A percentile compares a stretch with the other conserved stretches of the same genome.
Conservation (phyloP, 2,888 invertebrate species). For the Trichopria drosophilae region DNA sequence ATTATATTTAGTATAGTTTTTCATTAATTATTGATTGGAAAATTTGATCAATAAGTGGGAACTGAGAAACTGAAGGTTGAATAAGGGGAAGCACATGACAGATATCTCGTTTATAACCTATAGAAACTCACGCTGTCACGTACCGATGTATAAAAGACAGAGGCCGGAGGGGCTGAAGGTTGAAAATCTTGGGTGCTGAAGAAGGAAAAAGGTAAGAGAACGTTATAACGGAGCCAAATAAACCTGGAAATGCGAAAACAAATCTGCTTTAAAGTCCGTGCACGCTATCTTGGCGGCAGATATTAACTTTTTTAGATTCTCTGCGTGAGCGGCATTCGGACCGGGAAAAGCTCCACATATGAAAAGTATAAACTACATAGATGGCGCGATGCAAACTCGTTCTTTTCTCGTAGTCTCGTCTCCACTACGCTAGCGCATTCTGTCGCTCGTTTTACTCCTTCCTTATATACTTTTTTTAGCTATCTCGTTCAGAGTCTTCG, state of each 20-base stretch:
- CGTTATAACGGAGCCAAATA: slow-evolving; percentile 40
- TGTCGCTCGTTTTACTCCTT: no score
- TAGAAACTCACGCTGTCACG: slow-evolving; percentile 20
- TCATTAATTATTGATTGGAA: no score
- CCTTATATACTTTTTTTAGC: no score
- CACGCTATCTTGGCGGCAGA: slow-evolving; percentile 46
- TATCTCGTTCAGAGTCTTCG: no score
- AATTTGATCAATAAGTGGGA: no score
- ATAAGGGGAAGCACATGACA: no score
- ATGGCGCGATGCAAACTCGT: slow-evolving; percentile 44
- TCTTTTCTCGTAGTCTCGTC: slow-evolving; percentile 37
- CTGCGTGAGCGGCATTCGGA: slow-evolving; percentile 45
- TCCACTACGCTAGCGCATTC: background rate
- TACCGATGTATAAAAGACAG: slow-evolving; percentile 26
- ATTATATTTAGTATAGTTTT: no score
- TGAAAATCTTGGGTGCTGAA: background rate
- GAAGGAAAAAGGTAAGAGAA: slow-evolving; percentile 8
- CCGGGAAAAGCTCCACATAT: slow-evolving; percentile 35
- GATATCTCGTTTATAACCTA: slow-evolving; percentile 14
- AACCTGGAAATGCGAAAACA: slow-evolving; percentile 48
- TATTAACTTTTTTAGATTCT: slow-evolving; percentile 54
- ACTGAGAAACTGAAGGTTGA: no score
- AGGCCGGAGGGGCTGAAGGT: slow-evolving; percentile 8
- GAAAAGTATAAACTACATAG: slow-evolving; percentile 49
- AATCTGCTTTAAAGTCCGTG: slow-evolving; percentile 49